Evolutionary conservation across 2,113 vertebrate species (phyloP).

Genomic region (Protobothrops mucrosquamatus): DNA sequence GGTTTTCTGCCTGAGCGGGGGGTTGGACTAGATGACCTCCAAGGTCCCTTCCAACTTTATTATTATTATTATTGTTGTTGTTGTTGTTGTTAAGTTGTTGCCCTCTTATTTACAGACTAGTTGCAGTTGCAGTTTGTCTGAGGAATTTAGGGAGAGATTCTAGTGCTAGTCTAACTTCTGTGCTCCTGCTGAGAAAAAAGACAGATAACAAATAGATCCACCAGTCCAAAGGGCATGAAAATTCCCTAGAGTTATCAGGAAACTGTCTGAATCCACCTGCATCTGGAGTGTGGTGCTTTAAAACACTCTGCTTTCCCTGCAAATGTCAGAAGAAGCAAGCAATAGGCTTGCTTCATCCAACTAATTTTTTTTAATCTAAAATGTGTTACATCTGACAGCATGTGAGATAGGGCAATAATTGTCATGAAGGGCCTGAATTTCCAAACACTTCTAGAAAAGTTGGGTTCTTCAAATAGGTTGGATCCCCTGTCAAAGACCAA

Average conservation of each 20-base stretch:
- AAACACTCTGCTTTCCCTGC: not conserved
- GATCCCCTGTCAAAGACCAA: not conserved
- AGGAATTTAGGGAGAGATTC: not conserved
- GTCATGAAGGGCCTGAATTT: not conserved
- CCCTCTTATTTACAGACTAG: not conserved
- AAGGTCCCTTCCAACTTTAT: too few relatives aligned
- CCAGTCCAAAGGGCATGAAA: not conserved
- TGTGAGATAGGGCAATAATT: not conserved
- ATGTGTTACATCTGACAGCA: not conserved
- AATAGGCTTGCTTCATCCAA: not conserved
- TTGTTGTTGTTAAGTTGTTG: not conserved
- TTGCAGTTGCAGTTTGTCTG: not conserved
- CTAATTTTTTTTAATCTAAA: not conserved
- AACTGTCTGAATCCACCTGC: not conserved
- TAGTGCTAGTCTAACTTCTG: not conserved
- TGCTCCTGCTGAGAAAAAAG: not conserved
- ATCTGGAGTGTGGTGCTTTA: not conserved
- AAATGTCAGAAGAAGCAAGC: not conserved
- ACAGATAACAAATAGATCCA: not conserved
- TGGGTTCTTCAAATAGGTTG: not conserved
- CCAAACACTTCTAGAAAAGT: not conserved
- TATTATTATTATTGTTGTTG: too few relatives aligned
- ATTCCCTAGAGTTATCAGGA: not conserved
- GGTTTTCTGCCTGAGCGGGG: too few relatives aligned
- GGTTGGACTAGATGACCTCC: too few relatives aligned